A percentile compares a stretch with the other conserved stretches of the same genome.
These are phyloP conservation scores for Crotalus horridus DNA, from an alignment of 2,113 vertebrate genomes.

Conservation along the genomic window DNA sequence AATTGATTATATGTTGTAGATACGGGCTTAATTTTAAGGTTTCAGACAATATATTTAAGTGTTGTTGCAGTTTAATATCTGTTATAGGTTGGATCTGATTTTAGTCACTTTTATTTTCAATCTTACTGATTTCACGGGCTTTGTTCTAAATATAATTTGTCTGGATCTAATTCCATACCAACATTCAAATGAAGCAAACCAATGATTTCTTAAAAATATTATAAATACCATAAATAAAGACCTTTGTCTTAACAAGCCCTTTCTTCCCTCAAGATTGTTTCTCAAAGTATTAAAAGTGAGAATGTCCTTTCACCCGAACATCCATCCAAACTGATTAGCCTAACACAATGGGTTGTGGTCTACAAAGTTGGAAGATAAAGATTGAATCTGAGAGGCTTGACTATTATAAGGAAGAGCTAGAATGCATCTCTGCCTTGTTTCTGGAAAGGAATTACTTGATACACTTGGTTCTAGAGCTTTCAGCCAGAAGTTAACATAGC, in stretches of 20 bases:
- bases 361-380: not conserved
- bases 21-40: not conserved
- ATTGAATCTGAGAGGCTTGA: not conserved
- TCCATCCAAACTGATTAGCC: not conserved
- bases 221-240: not conserved
- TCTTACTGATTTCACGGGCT: not conserved
- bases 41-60: not conserved
- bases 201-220: not conserved
- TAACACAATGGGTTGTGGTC: not conserved
- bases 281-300: not conserved
- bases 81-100: not conserved
- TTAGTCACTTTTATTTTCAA: not conserved
- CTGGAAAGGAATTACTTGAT: not conserved
- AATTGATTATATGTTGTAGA: not conserved
- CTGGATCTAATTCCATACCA: not conserved
- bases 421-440: not conserved
- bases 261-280: not conserved
- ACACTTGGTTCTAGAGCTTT: not conserved
- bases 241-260: not conserved
- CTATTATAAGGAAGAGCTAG: not conserved
- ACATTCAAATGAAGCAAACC: not conserved
- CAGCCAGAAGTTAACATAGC: not conserved
- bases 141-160: not conserved
- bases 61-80: not conserved
- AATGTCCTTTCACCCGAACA: not conserved